phyloP scores from a whole-genome alignment of 2,113 vertebrate species.

The Symphodus melops region DNA sequence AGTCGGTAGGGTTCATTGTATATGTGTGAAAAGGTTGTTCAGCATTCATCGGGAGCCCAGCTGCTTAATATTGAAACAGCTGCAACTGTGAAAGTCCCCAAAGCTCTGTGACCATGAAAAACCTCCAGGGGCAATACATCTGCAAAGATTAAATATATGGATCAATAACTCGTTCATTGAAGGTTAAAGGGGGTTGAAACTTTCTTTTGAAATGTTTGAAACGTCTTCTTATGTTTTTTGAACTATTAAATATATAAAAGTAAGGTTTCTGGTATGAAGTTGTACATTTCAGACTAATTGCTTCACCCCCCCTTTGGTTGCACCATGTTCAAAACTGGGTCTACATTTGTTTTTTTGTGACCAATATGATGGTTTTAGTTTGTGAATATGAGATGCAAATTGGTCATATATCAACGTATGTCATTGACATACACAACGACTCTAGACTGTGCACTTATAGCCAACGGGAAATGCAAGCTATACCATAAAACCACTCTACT shows the following conservation, averaged over 20 bases:
- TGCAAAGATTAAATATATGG: neutral
- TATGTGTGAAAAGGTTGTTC: neutral
- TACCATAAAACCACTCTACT: neutral
- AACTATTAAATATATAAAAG: neutral
- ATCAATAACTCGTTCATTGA: neutral
- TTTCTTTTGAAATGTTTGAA: neutral
- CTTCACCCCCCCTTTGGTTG: neutral
- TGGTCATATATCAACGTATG: neutral
- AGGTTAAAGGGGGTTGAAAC: neutral
- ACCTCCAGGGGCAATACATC: neutral
- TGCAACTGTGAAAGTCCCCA: constrained; percentile 24
- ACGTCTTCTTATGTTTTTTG: neutral
- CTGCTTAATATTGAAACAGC: constrained; percentile 45
- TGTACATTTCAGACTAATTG: constrained; percentile 7
- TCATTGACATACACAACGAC: neutral
- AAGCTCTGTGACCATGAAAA: neutral
- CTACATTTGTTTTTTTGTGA: no score
- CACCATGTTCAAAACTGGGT: neutral
- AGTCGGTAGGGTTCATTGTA: constrained; percentile 9
- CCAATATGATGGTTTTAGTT: no score
- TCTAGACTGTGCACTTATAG: neutral
- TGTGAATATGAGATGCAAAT: neutral
- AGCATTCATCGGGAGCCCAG: constrained; percentile 12
- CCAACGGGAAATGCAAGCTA: neutral
- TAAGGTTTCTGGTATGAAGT: neutral